Conservation (phyloP, 2,888 invertebrate species). For the Rhagium mordax region DNA sequence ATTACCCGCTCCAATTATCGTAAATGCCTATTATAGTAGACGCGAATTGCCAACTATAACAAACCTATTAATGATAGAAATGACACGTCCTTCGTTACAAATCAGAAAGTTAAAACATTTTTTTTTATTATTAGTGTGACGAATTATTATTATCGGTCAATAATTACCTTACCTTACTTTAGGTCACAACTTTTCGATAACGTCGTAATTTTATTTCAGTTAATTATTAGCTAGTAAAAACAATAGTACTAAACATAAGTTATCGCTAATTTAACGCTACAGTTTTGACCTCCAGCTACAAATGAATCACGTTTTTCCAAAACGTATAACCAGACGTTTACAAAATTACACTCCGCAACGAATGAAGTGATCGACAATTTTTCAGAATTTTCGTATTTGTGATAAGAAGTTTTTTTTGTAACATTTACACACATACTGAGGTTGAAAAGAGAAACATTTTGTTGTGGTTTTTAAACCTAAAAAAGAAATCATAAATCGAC, state of each 20-base stretch:
- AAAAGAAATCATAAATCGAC: no score
- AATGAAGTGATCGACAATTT: no score
- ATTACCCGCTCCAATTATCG: no score
- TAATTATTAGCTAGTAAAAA: constrained; percentile 1
- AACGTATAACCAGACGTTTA: background rate
- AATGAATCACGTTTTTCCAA: no score
- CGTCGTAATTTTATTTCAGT: background rate
- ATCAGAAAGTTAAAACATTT: background rate
- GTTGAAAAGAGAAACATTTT: no score
- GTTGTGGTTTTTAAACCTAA: no score
- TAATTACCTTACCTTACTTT: background rate
- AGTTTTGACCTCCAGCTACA: constrained; percentile 2
- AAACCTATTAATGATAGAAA: background rate
- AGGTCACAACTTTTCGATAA: background rate
- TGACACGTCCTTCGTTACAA: background rate
- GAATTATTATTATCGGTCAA: background rate
- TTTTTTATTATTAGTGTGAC: background rate
- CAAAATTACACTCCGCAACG: no score
- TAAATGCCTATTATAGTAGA: no score
- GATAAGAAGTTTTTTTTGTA: no score
- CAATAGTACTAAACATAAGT: background rate
- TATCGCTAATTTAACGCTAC: constrained; percentile 4
- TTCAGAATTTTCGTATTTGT: no score
- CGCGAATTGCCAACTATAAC: no score
- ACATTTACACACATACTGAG: no score